A percentile compares a stretch with the other conserved stretches of the same genome.
phyloP scores from a whole-genome alignment of 2,113 vertebrate species.

The Pholis gunnellus region DNA sequence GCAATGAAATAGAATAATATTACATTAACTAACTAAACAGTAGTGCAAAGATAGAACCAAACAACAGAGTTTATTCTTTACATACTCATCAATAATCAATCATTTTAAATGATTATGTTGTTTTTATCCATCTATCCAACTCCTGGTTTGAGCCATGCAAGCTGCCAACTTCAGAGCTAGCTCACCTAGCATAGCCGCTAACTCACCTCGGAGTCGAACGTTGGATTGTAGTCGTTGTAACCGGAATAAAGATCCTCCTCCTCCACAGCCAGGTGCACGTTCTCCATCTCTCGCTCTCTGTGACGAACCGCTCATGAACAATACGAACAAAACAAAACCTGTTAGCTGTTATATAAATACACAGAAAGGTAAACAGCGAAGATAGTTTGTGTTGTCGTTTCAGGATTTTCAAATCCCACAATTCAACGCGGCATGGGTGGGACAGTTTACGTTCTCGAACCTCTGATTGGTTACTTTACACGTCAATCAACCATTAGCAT shows the following conservation, averaged over 20 bases:
- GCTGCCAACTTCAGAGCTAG: background rate
- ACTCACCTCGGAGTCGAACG: constrained; percentile 93
- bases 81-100: no score
- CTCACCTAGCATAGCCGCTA: background rate
- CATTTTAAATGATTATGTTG: background rate
- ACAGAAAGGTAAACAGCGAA: background rate
- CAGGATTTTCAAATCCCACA: constrained; percentile 56
- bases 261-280: constrained; percentile 88
- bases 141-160: background rate
- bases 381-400: constrained; percentile 64
- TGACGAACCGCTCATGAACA: background rate
- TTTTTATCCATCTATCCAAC: background rate
- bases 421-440: constrained; percentile 49
- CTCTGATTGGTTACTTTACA: constrained; percentile 50
- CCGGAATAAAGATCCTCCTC: constrained; percentile 98
- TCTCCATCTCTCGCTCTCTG: constrained; percentile 86
- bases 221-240: constrained; percentile 97
- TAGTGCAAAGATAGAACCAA: no score
- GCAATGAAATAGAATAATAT: no score
- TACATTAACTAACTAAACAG: no score
- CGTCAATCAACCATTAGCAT: constrained; percentile 7
- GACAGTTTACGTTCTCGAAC: fast-evolving
- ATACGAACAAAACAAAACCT: background rate
- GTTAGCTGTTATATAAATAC: background rate
- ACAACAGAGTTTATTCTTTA: background rate